Conservation (phyloP, 2,888 invertebrate species). For the Epinotia nisella region DNA sequence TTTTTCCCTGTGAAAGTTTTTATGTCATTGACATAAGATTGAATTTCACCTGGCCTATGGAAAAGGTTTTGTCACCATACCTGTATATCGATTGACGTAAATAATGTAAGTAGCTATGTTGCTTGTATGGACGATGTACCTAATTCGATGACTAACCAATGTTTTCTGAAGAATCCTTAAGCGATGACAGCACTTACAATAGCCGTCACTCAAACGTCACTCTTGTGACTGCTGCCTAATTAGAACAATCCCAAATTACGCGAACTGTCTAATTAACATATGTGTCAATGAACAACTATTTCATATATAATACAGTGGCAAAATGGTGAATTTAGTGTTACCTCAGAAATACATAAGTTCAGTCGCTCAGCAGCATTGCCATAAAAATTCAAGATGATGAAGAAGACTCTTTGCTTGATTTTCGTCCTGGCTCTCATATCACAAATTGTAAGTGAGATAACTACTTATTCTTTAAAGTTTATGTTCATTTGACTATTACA, state of each 20-base stretch:
- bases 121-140: background rate
- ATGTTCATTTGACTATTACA: background rate
- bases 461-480: background rate
- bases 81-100: too few relatives aligned
- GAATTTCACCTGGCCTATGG: too few relatives aligned
- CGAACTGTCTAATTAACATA: constrained; percentile 25
- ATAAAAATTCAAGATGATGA: constrained; percentile 28
- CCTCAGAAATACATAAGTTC: background rate
- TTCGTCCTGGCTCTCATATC: constrained; percentile 34
- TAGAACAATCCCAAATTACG: constrained; percentile 33
- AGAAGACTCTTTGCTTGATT: constrained; percentile 28
- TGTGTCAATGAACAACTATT: background rate
- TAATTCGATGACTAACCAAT: background rate
- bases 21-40: too few relatives aligned
- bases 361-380: constrained; percentile 10
- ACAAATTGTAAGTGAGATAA: constrained; percentile 36
- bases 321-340: constrained; percentile 15
- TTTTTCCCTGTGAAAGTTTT: too few relatives aligned
- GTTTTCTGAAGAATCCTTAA: constrained; percentile 20
- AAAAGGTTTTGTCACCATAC: too few relatives aligned
- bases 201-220: constrained; percentile 35
- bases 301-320: constrained; percentile 23
- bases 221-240: constrained; percentile 9
- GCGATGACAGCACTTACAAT: constrained; percentile 21
- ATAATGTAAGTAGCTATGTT: background rate